A percentile compares a stretch with the other conserved stretches of the same genome.
Evolutionary conservation across 2,797 vertebrate genomes (phyloP).

Genomic region (Gallinago stenura): DNA sequence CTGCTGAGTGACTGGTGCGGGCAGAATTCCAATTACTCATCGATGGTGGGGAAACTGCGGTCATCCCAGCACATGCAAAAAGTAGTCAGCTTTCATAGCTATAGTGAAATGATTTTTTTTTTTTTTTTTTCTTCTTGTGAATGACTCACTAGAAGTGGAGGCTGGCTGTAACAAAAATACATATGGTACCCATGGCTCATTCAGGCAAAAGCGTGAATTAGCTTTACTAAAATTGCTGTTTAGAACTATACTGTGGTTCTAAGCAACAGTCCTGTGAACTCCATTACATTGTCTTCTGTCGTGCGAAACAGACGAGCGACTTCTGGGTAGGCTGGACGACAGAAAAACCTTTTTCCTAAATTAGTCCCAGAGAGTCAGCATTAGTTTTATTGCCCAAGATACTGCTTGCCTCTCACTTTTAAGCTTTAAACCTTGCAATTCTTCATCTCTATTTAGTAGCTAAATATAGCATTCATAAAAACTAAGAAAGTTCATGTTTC

Average conservation of each 20-base stretch:
- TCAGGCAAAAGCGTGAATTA: conserved; percentile 54
- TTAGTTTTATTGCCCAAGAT: not conserved
- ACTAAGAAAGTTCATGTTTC: not conserved
- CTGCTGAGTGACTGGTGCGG: not conserved
- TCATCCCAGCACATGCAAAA: not conserved
- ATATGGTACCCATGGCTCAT: conserved; percentile 54
- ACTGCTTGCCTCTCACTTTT: not conserved
- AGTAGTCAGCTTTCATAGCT: conserved; percentile 4
- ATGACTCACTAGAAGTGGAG: conserved; percentile 54
- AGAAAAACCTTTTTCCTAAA: not conserved
- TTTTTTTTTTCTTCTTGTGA: not conserved
- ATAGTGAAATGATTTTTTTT: not conserved
- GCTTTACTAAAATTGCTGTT: conserved; percentile 34
- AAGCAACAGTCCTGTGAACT: not conserved
- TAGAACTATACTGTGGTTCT: not conserved
- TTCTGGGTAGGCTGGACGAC: not conserved
- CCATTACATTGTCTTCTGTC: not conserved
- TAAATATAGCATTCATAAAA: not conserved
- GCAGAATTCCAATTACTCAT: conserved; percentile 14
- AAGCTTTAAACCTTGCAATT: not conserved
- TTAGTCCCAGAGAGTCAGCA: not conserved
- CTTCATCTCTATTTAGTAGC: not conserved
- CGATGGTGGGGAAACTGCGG: not conserved
- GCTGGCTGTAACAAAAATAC: conserved; percentile 63
- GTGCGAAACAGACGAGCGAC: not conserved